Evolutionary conservation across 2,797 vertebrate genomes (phyloP).

Genomic region (Megalops cyprinoides): DNA sequence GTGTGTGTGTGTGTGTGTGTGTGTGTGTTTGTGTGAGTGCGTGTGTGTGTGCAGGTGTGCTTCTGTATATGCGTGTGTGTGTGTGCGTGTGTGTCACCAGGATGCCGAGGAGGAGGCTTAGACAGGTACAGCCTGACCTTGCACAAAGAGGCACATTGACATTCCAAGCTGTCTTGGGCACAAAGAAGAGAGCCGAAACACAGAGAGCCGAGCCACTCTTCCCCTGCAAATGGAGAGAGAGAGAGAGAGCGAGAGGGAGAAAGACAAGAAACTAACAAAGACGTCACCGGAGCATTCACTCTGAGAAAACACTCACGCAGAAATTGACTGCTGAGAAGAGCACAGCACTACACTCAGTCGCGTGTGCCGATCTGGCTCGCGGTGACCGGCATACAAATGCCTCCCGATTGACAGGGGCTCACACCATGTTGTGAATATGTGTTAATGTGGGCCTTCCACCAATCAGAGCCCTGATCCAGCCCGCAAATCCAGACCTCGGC

Average conservation of each 20-base stretch:
- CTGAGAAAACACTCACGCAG: neutral
- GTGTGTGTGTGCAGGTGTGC: neutral
- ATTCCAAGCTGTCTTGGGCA: neutral
- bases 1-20: neutral
- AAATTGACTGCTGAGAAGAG: neutral
- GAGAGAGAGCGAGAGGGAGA: neutral
- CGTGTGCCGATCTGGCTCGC: no score
- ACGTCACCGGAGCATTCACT: neutral
- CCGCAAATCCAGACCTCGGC: neutral
- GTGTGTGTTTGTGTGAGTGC: no score
- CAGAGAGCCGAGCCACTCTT: neutral
- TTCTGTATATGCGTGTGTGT: neutral
- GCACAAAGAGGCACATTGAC: slow-evolving; percentile 1
- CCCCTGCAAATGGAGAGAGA: neutral
- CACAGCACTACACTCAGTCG: neutral
- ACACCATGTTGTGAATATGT: neutral
- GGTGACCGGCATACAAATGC: neutral
- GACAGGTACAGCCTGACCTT: slow-evolving; percentile 15
- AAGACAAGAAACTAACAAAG: neutral
- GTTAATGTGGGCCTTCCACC: neutral
- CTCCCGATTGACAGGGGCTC: neutral
- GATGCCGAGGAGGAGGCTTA: neutral
- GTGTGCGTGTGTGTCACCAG: neutral
- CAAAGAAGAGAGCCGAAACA: neutral
- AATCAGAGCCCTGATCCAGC: neutral